Percentiles rank a stretch among this genome's conserved stretches.
Evolutionary conservation across 2,113 vertebrate species (phyloP).

Genomic region (Mustelus asterias): DNA sequence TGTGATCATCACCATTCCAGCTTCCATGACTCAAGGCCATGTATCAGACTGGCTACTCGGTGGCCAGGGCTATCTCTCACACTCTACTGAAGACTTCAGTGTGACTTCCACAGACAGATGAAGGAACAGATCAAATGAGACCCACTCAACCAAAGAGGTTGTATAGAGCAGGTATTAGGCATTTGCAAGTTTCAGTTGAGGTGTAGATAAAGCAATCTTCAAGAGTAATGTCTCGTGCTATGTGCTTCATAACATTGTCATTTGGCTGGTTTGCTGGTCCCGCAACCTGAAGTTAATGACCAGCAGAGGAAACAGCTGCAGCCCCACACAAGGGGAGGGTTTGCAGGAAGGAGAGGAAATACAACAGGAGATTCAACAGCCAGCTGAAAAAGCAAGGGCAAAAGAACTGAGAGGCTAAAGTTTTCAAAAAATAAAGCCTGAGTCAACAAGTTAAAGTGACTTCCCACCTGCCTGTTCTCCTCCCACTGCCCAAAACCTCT

Average conservation of each 20-base stretch:
- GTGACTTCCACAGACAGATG: too few species aligned
- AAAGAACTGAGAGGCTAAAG: background rate
- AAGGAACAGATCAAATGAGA: background rate
- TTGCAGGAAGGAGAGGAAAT: constrained; percentile 13
- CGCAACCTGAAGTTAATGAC: background rate
- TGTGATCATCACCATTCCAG: background rate
- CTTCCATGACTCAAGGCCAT: background rate
- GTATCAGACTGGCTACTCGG: background rate
- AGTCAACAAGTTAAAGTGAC: background rate
- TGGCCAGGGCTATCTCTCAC: background rate
- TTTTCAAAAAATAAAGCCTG: background rate
- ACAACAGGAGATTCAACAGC: background rate
- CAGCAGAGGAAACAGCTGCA: background rate
- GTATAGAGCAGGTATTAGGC: background rate
- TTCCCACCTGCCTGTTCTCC: background rate
- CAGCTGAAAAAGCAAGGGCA: constrained; percentile 10
- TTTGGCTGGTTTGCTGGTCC: background rate
- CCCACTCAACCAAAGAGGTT: background rate
- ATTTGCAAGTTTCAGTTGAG: background rate
- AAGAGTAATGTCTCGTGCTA: constrained; percentile 22
- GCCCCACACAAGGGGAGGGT: background rate
- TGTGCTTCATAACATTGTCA: constrained; percentile 31
- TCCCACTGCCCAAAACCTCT: background rate
- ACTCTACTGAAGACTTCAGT: background rate
- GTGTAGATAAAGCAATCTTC: background rate